Evolutionary conservation across 1,140 invertebrate species (phyloP).

Genomic region (Drosophila lini): DNA sequence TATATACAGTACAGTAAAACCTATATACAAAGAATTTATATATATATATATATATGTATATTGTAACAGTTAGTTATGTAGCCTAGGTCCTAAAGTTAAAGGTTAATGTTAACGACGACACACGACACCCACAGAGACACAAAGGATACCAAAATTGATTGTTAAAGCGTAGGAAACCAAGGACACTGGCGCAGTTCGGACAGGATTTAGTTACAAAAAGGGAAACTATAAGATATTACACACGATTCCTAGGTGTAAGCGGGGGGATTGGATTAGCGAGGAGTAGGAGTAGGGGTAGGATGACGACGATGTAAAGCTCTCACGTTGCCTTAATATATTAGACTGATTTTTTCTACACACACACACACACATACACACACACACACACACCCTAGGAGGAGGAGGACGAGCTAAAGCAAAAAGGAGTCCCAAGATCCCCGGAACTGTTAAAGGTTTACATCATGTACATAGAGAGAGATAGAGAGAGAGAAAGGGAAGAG

Average conservation of each 20-base stretch:
- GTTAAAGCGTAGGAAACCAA: slow-evolving; percentile 45
- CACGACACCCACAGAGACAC: slow-evolving; percentile 47
- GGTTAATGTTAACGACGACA: slow-evolving; percentile 30
- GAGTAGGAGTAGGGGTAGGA: slow-evolving; percentile 12
- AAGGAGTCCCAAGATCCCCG: slow-evolving; percentile 21
- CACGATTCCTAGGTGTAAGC: slow-evolving; percentile 53
- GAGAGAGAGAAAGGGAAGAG: slow-evolving; percentile 13
- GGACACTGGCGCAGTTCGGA: slow-evolving; percentile 35
- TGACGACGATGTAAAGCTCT: slow-evolving; percentile 76
- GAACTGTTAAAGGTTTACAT: slow-evolving; percentile 16
- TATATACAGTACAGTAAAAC: slow-evolving; percentile 40
- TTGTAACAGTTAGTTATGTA: slow-evolving; percentile 37
- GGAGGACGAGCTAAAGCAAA: slow-evolving; percentile 19
- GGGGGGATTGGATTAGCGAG: slow-evolving; percentile 1
- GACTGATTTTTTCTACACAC: slow-evolving; percentile 84
- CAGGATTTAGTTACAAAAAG: slow-evolving; percentile 42
- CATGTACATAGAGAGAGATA: slow-evolving; percentile 37
- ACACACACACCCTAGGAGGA: slow-evolving; percentile 14
- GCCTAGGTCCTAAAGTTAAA: slow-evolving; percentile 24
- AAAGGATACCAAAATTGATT: slow-evolving; percentile 73
- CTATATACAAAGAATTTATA: slow-evolving; percentile 69
- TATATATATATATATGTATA: slow-evolving; percentile 42
- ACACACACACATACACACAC: slow-evolving; percentile 24
- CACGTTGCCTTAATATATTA: slow-evolving; percentile 84
- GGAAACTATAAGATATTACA: slow-evolving; percentile 30